These are phyloP conservation scores for Venustaconcha ellipsiformis DNA, from an alignment of 1,140 invertebrate genomes.

Conservation along the genomic window DNA sequence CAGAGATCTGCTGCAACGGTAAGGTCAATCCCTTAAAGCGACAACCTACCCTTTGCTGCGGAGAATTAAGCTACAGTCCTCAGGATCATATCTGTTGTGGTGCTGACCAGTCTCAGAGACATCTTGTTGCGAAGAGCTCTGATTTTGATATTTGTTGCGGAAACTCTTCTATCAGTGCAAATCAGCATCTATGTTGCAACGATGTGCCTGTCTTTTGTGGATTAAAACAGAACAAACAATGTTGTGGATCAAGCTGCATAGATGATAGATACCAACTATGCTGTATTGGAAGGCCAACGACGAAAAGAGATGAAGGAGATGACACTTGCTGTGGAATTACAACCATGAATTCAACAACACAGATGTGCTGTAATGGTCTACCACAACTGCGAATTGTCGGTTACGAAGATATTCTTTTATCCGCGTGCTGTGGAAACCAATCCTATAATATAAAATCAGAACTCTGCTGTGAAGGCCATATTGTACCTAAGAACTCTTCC, in stretches of 20 bases:
- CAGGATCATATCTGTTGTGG: constrained; percentile 11
- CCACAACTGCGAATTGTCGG: neutral
- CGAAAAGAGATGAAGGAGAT: neutral
- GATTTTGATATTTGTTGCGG: constrained; percentile 14
- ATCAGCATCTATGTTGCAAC: constrained; percentile 4
- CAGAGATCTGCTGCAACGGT: constrained; percentile 9
- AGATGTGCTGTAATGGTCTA: neutral
- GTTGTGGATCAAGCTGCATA: neutral
- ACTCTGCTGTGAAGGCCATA: constrained; percentile 14
- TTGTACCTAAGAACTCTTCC: neutral
- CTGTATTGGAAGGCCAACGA: neutral
- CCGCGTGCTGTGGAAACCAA: constrained; percentile 11
- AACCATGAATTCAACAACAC: neutral
- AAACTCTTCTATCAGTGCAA: neutral
- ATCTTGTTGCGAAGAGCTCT: neutral
- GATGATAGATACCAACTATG: neutral
- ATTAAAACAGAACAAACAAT: neutral
- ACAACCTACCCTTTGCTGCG: constrained; percentile 14
- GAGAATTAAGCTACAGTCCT: constrained; percentile 8
- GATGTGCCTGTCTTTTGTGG: neutral
- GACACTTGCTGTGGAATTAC: constrained; percentile 5
- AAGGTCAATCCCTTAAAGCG: neutral
- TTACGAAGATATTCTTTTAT: constrained; percentile 1
- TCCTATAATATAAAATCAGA: constrained; percentile 9
- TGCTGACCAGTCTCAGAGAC: neutral